Conservation (phyloP, 2,113 vertebrate genomes). For the Esox niger region DNA sequence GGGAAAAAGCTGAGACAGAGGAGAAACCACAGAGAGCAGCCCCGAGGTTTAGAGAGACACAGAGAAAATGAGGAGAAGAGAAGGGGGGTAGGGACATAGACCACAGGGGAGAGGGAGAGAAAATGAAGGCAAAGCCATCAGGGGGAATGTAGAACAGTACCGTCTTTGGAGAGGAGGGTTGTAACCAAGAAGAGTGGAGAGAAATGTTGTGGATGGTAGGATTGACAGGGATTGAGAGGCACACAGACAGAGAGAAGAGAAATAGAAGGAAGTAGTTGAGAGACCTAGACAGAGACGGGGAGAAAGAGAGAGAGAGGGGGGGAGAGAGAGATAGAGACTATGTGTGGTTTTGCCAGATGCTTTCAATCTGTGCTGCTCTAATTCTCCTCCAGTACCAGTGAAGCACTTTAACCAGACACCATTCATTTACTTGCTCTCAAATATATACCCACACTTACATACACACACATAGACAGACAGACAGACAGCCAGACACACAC, state of each 20-base stretch:
- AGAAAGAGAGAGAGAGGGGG: neutral
- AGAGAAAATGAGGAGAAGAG: neutral
- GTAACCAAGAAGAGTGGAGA: neutral
- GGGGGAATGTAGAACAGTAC: neutral
- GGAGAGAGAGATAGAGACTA: neutral
- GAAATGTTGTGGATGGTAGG: too few relatives aligned
- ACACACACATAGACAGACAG: neutral
- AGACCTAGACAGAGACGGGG: neutral
- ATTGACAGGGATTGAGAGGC: too few relatives aligned
- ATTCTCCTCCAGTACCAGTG: neutral
- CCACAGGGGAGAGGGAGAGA: neutral
- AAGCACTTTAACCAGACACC: neutral
- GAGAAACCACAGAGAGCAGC: conserved; percentile 59
- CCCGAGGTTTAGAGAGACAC: conserved; percentile 67
- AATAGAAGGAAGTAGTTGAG: neutral
- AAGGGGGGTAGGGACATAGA: neutral
- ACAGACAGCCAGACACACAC: neutral
- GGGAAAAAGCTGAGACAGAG: conserved; percentile 59
- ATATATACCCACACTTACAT: neutral
- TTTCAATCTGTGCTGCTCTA: neutral
- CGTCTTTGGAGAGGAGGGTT: neutral
- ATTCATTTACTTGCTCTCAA: neutral
- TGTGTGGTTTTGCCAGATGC: neutral
- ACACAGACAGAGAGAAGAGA: too few relatives aligned
- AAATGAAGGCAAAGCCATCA: neutral